A percentile compares a stretch with the other conserved stretches of the same genome.
Evolutionary conservation across 2,113 vertebrate species (phyloP).

Genomic region (Hiodon alosoides): DNA sequence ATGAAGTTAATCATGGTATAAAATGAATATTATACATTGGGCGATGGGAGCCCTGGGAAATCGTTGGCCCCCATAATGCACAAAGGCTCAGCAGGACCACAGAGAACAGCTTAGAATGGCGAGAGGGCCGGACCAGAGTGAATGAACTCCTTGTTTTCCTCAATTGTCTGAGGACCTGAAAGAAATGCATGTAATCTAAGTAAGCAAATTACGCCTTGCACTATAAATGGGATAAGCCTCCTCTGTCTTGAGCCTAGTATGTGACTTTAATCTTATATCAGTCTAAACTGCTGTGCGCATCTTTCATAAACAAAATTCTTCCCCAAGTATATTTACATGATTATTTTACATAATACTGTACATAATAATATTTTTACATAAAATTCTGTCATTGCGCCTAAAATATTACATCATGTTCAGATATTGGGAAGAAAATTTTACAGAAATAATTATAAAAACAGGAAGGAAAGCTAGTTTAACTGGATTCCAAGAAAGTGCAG

Average conservation of each 20-base stretch:
- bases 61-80: neutral
- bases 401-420: no score
- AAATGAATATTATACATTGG: neutral
- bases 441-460: no score
- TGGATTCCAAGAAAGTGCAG: no score
- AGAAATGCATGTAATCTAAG: slow-evolving; percentile 23
- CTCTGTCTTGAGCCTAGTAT: no score
- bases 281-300: neutral
- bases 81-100: slow-evolving; percentile 18
- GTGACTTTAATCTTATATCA: neutral
- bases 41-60: slow-evolving; percentile 18
- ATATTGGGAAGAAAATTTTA: no score
- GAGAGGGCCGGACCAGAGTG: neutral
- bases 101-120: neutral
- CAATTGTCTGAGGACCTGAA: slow-evolving; percentile 11
- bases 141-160: slow-evolving; percentile 18
- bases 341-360: no score
- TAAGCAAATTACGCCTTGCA: slow-evolving; percentile 20
- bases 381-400: no score
- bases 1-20: neutral
- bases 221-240: neutral
- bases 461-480: no score
- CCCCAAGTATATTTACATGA: no score
- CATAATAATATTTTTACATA: no score
- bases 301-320: no score